Evolutionary conservation across 2,797 vertebrate species (phyloP), one percentile per base, ranked within the genome.

Genomic region (Sebastes iracundus): DNA sequence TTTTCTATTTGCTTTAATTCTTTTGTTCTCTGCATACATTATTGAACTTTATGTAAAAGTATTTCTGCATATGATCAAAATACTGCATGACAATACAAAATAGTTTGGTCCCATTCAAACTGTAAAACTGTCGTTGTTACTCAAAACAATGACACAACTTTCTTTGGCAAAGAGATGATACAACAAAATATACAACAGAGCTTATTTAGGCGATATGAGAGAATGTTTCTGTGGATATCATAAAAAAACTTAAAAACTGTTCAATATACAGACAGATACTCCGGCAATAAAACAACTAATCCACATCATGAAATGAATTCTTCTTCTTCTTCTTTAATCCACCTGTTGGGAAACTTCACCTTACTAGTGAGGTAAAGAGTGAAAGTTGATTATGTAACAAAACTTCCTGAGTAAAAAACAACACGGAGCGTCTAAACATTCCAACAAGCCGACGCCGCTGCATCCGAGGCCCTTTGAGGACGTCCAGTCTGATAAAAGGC

Each of bases 361-460:
- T 62, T 30, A 35, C 13, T 9, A 2, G 35, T 32, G 79, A 86
- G 66, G 75, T 78, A 86, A 72, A 68, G 77, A 79, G 33, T 3
- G 22, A 73, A 77, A 73, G 71, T 65, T 65, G 82, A 66, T 84
- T 71, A 75, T 85, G 84, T 83, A 88, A 87, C 67, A 20, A 64
- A 80, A 84, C 83, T 89, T 92, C 92, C 92, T 94, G 93, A 93
- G 92, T 70, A 4, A 55, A 6, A 84, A 91, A 83, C 81, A 89
- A 90, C 65, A 8, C 3, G 0, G 60, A 42, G 53, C 64, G 80
- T 81, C 74, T 60, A 75, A 85, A 72, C 62, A 53, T 20, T 2
- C 8, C 74, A 77, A 84, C 68, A 59, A 77, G 32, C 25, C 0
- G 64, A 6, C 22, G 33, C 12, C 8, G 14, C 38, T 12, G 38